Evolutionary conservation across 2,113 vertebrate genomes (phyloP).

Genomic region (Oplegnathus fasciatus): DNA sequence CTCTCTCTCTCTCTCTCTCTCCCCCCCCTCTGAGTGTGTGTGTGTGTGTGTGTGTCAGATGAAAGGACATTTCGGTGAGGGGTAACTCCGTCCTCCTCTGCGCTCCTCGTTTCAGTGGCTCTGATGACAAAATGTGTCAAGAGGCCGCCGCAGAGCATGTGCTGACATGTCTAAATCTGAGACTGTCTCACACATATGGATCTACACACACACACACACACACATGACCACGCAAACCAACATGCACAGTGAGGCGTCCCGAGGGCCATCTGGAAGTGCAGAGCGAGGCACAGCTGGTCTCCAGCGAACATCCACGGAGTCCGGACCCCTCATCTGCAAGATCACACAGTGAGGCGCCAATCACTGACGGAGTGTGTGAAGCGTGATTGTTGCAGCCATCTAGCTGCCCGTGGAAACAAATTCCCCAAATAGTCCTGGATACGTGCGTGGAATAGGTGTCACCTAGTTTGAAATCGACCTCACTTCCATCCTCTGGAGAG

Average conservation of each 20-base stretch:
- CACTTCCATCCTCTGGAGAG: conserved; percentile 35
- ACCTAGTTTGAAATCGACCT: conserved; percentile 41
- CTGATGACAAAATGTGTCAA: conserved; percentile 77
- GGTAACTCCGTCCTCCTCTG: conserved; percentile 45
- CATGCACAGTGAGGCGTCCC: conserved; percentile 57
- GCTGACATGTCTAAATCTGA: conserved; percentile 79
- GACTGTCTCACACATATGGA: conserved; percentile 51
- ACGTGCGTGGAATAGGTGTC: conserved; percentile 29
- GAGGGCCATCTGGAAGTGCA: conserved; percentile 77
- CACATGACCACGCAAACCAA: conserved; percentile 8
- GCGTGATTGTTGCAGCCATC: conserved; percentile 18
- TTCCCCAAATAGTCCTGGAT: conserved; percentile 28
- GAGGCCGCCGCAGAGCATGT: conserved; percentile 67
- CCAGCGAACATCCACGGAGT: conserved; percentile 54
- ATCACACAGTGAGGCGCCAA: conserved; percentile 54
- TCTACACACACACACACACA: conserved; percentile 16
- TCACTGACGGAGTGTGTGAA: conserved; percentile 37
- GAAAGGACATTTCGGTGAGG: conserved; percentile 57
- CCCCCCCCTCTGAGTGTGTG: neutral
- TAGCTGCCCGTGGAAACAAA: conserved; percentile 26
- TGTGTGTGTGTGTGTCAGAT: conserved; percentile 40
- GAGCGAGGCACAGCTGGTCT: conserved; percentile 78
- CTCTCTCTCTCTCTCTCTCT: neutral
- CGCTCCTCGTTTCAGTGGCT: conserved; percentile 59
- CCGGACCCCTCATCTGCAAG: conserved; percentile 65